Conservation (phyloP, 1,140 invertebrate species). For the Venturia canescens region DNA sequence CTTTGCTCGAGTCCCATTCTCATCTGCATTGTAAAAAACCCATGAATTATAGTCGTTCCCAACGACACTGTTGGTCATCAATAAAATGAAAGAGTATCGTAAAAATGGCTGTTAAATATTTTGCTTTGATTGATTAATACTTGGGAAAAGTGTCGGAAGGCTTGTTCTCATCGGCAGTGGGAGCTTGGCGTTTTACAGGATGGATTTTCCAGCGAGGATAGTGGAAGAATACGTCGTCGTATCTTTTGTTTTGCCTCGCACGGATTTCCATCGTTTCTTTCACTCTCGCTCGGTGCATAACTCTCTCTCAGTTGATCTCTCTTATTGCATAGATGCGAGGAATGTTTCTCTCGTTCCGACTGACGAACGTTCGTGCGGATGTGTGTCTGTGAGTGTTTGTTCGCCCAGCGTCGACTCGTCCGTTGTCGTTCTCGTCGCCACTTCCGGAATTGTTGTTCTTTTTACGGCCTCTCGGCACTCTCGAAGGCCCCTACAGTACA, state of each 20-base stretch:
- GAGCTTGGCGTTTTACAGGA: not conserved
- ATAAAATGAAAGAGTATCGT: not conserved
- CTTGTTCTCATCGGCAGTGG: not conserved
- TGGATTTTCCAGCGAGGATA: not conserved
- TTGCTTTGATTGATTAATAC: not conserved
- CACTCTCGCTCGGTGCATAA: slow-evolving; percentile 49
- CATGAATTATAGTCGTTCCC: no score
- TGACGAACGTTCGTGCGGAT: not conserved
- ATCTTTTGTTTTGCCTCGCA: slow-evolving; percentile 51
- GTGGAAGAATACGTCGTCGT: slow-evolving; percentile 1
- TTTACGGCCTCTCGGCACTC: slow-evolving; percentile 55
- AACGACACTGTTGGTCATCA: not conserved
- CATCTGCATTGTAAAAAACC: no score
- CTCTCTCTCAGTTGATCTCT: slow-evolving; percentile 53
- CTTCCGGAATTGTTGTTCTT: slow-evolving; percentile 57
- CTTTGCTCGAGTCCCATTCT: no score
- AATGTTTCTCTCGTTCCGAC: slow-evolving; percentile 5
- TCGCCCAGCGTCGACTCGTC: slow-evolving; percentile 11
- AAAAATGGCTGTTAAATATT: not conserved
- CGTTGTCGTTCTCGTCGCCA: slow-evolving; percentile 49
- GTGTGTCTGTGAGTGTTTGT: not conserved
- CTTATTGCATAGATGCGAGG: not conserved
- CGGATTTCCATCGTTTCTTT: slow-evolving; percentile 24
- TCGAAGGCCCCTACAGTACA: not conserved
- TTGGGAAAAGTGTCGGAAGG: not conserved